Base-by-base conservation (phyloP, 1,140 invertebrate species). In the Rhyzopertha dominica region DNA sequence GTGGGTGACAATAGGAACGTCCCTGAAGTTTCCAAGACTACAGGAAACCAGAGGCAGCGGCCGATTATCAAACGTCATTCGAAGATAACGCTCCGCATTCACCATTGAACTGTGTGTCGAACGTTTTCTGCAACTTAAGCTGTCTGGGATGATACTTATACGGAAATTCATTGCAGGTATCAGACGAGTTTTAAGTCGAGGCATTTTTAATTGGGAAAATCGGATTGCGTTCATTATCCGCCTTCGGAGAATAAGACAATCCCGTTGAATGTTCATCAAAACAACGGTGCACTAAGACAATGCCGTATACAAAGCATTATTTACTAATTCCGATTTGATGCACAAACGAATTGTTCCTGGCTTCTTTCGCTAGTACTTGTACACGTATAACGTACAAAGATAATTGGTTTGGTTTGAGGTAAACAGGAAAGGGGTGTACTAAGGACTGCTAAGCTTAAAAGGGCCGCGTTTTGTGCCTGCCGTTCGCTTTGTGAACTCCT, bases 181-280 rank as follows among this genome's bases (percentile, higher is more conserved):
- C 30, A 46, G 41, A 48, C 47, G 35, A 41, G 41, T 48, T n/a
- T 49, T 44, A 45, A 52, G 19, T 56, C 49, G 13, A 43, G 51
- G 38, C 42, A 58, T 63, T 63, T 63, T 63, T 62, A 63, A 63
- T 63, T 63, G 58, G 59, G 52, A 53, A 62, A 63, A 63, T 62
- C 62, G 59, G 62, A 62, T 63, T 63, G 49, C 23, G 50, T 52
- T 64, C 62, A 64, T 64, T 62, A 64, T 59, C 54, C 39, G 29
- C 29, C 29, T 48, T 42, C 42, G 43, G 41, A 43, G 36, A 22
- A 41, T 43, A 53, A 58, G 52, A 52, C 55, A 54, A 52, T 54
- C 41, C 44, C 12, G 34, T 14, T 20, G 37, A 47, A 29, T 23
- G 36, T 42, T 43, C 23, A 35, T 20, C 22, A 45, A 47, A 49